Percentiles rank a stretch among this genome's conserved stretches.
Evolutionary conservation across 2,888 invertebrate species (phyloP).

Genomic region (Disparrhopalites patrizii): DNA sequence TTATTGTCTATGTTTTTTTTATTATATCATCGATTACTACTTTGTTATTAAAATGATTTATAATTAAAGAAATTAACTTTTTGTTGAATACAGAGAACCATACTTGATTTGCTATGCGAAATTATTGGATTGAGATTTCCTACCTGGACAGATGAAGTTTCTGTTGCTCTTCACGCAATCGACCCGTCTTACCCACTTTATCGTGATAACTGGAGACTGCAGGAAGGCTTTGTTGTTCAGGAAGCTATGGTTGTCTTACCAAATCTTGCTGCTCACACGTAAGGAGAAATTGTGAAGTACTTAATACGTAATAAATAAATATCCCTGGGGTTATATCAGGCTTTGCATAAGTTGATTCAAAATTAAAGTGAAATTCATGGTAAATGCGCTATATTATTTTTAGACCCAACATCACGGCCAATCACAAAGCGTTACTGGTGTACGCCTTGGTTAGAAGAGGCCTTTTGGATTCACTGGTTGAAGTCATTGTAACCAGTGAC

Average conservation of each 20-base stretch:
- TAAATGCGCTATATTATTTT: conserved; percentile 48
- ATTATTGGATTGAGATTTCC: conserved; percentile 81
- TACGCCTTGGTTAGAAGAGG: conserved; percentile 83
- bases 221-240: conserved; percentile 90
- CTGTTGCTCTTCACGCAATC: conserved; percentile 78
- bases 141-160: conserved; percentile 88
- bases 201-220: conserved; percentile 78
- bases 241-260: conserved; percentile 84
- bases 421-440: conserved; percentile 81
- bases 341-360: not conserved
- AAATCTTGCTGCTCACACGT: conserved; percentile 61
- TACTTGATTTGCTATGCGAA: conserved; percentile 87
- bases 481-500: conserved; percentile 85
- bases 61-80: conserved; percentile 32
- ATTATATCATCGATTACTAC: conserved; percentile 1
- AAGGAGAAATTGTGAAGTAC: conserved; percentile 18
- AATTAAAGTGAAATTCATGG: no score
- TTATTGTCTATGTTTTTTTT: not conserved
- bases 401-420: conserved; percentile 85
- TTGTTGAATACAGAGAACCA: conserved; percentile 66
- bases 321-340: not conserved
- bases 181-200: conserved; percentile 66
- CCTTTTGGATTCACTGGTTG: conserved; percentile 79
- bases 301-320: not conserved
- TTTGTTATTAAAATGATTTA: not conserved